A percentile compares a stretch with the other conserved stretches of the same genome.
Conservation (phyloP, 1,140 invertebrate species). For the Heliconius hermathena region DNA sequence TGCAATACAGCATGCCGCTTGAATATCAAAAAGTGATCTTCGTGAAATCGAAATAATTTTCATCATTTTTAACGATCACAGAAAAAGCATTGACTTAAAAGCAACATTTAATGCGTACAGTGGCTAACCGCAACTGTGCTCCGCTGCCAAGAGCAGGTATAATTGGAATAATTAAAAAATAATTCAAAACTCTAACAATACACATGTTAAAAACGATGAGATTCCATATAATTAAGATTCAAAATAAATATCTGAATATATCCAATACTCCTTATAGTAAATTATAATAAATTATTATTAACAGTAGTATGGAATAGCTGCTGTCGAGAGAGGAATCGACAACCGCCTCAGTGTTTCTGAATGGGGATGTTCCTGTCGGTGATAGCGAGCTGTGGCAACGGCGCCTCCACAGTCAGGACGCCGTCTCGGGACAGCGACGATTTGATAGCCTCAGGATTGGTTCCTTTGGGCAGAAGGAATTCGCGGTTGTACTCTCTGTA, state of each 20-base stretch:
- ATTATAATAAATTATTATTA: conserved; percentile 81
- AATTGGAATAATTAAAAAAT: conserved; percentile 53
- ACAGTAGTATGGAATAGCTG: conserved; percentile 80
- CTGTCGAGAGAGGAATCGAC: conserved; percentile 50
- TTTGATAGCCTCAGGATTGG: conserved; percentile 95
- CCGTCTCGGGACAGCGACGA: conserved; percentile 95
- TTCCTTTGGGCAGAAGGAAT: conserved; percentile 96
- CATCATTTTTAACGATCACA: conserved; percentile 59
- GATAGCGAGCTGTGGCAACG: conserved; percentile 88
- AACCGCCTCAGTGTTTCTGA: conserved; percentile 75
- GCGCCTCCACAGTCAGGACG: conserved; percentile 96
- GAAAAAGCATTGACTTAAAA: conserved; percentile 70
- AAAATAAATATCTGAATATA: conserved; percentile 73
- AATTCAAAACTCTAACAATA: conserved; percentile 55
- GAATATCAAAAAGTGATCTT: conserved; percentile 53
- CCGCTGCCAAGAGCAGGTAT: conserved; percentile 40
- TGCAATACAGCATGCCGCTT: conserved; percentile 45
- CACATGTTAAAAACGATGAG: conserved; percentile 70
- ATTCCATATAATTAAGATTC: conserved; percentile 72
- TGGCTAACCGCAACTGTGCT: conserved; percentile 53
- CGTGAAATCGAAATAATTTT: conserved; percentile 58
- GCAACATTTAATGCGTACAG: conserved; percentile 58
- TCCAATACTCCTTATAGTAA: conserved; percentile 72
- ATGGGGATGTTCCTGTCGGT: conserved; percentile 81
- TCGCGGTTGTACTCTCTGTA: conserved; percentile 98